Percentiles rank a stretch among this genome's conserved stretches.
Evolutionary conservation across 2,888 invertebrate genomes (phyloP).

Genomic region (Frankliniella intonsa): DNA sequence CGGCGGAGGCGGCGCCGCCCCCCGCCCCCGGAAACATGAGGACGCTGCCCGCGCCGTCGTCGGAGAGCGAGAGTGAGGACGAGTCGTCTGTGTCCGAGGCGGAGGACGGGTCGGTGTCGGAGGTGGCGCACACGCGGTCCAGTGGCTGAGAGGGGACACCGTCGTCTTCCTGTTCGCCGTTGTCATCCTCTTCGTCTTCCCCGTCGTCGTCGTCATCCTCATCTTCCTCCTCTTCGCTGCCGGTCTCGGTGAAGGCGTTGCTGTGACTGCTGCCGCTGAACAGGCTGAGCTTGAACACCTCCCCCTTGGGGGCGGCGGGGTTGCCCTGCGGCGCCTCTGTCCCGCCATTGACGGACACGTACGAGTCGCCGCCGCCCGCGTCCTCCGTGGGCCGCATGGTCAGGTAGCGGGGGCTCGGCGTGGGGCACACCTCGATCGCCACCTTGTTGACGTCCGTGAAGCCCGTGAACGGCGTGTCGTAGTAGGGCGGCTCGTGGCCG

Average conservation of each 20-base stretch:
- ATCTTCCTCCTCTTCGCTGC: background rate
- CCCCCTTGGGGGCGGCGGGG: background rate
- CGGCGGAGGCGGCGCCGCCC: background rate
- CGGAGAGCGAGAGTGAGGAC: background rate
- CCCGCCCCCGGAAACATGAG: slow-evolving; percentile 11
- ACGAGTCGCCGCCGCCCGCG: background rate
- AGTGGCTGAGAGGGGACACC: background rate
- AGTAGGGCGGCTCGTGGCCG: background rate
- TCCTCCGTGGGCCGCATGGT: slow-evolving; percentile 23
- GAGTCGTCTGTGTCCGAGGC: background rate
- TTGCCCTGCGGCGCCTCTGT: background rate
- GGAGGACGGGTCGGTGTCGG: background rate
- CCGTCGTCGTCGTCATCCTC: background rate
- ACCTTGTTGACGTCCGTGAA: slow-evolving; percentile 22
- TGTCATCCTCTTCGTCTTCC: background rate
- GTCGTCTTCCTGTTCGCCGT: background rate
- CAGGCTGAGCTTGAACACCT: slow-evolving; percentile 1
- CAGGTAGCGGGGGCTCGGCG: background rate
- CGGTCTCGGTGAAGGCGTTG: background rate
- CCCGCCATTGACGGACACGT: slow-evolving; percentile 30
- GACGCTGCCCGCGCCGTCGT: slow-evolving; percentile 16
- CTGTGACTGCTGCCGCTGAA: slow-evolving; percentile 14
- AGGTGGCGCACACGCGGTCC: background rate
- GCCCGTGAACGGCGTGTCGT: slow-evolving; percentile 10
- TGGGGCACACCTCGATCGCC: slow-evolving; percentile 6